Evolutionary conservation across 2,888 invertebrate species (phyloP).

Genomic region (Zelleria hepariella): DNA sequence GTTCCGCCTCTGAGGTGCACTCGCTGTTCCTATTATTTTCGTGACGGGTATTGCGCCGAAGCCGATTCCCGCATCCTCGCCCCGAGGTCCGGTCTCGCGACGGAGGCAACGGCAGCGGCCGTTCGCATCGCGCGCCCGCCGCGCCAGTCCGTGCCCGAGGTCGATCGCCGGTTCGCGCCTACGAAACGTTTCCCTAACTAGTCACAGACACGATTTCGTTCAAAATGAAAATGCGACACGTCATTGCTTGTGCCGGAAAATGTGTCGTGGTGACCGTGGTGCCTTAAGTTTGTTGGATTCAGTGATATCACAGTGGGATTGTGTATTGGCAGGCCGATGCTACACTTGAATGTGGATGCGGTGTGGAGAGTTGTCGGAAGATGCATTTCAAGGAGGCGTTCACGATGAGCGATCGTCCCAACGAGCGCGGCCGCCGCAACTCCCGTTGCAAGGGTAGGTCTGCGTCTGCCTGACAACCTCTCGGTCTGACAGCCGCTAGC

Average conservation of each 20-base stretch:
- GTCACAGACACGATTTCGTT: conserved; percentile 31
- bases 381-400: conserved; percentile 72
- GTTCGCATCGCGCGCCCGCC: conserved; percentile 55
- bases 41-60: conserved; percentile 73
- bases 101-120: conserved; percentile 64
- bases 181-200: conserved; percentile 31
- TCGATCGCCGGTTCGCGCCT: conserved; percentile 62
- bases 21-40: conserved; percentile 72
- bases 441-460: conserved; percentile 70
- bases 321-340: conserved; percentile 60
- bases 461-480: conserved; percentile 17
- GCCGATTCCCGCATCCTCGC: conserved; percentile 72
- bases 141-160: conserved; percentile 66
- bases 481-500: conserved; percentile 36
- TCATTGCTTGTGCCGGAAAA: conserved; percentile 20
- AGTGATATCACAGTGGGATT: conserved; percentile 48
- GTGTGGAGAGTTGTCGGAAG: conserved; percentile 61
- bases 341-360: conserved; percentile 67
- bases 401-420: conserved; percentile 71
- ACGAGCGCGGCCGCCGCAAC: conserved; percentile 69
- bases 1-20: conserved; percentile 72
- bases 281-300: conserved; percentile 23
- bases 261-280: conserved; percentile 37
- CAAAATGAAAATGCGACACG: conserved; percentile 57
- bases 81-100: conserved; percentile 68